Evolutionary conservation across 2,113 vertebrate genomes (phyloP), one percentile per base, ranked within the genome.

Genomic region (Apaloderma vittatum): DNA sequence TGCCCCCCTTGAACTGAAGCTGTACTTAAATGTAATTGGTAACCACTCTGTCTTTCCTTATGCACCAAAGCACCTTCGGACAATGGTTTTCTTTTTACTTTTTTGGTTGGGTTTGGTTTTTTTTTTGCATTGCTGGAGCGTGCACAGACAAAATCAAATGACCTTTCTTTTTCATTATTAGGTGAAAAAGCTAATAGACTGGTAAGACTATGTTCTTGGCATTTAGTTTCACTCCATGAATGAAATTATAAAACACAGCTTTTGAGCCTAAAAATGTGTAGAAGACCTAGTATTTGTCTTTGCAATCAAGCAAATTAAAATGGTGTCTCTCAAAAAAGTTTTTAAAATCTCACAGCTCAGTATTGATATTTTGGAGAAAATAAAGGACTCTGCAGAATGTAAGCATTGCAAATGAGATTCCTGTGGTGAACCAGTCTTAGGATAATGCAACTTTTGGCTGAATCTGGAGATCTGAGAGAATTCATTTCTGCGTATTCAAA

Each of bases 361-460:
- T 91, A 70, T 45, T 86, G 34, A 5, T 92, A 71, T 79, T 57
- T 30, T 21, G 49, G 30, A 20, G 14, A 22, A 49, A 37, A 61
- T 27, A 15, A 96, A 88, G 81, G 14, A 8, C 15, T 67, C 72
- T 89, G 48, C 45, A 92, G 52, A 11, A 84, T 89, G 43, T 61
- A 86, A 74, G 48, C 48, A 94, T 43, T n/a, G 57, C 37, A 96
- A 97, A 96, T 75, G 18, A 57, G 67, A 84, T 93, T 95, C 52
- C 51, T 76, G 29, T 83, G 43, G 71, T 61, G 54, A 95, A 52
- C 19, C 22, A 86, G 0, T 72, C 51, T 80, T 57, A 91, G 34
- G 6, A 89, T 71, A 93, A 66, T 30, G 40, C n/a, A 78, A 49
- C 5, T 9, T 87, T 84, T 91, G 51, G 16, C 54, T 58, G 34